phyloP scores from a whole-genome alignment of 2,113 vertebrate species.

The Oenanthe oenanthe region DNA sequence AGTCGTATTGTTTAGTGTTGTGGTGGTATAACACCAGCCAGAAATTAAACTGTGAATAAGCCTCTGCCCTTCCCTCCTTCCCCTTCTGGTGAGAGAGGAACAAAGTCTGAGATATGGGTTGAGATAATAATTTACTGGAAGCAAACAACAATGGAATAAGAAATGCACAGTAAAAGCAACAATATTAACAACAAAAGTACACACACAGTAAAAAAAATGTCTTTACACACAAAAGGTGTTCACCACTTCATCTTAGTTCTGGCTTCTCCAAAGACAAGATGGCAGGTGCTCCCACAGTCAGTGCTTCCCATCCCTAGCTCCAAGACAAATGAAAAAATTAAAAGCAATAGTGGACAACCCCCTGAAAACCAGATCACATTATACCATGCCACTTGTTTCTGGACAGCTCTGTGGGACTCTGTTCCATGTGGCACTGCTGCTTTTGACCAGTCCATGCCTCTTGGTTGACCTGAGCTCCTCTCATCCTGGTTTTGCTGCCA shows the following conservation, averaged over 20 bases:
- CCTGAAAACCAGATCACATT: neutral
- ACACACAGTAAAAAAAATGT: no score
- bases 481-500: rapidly evolving
- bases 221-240: neutral
- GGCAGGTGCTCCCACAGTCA: neutral
- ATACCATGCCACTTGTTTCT: neutral
- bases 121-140: neutral
- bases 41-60: neutral
- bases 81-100: neutral
- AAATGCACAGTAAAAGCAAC: neutral
- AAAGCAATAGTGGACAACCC: neutral
- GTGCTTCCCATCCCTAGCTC: rapidly evolving
- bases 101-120: neutral
- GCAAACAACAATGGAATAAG: neutral
- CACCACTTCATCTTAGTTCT: neutral
- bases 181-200: neutral
- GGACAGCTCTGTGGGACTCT: neutral
- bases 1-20: neutral
- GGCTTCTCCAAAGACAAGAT: neutral
- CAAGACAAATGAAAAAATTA: neutral
- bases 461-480: neutral
- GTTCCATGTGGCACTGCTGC: neutral
- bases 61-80: neutral
- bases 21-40: neutral
- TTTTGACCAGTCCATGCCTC: neutral